phyloP scores from a whole-genome alignment of 2,888 invertebrate species.

The Andrena minutula region DNA sequence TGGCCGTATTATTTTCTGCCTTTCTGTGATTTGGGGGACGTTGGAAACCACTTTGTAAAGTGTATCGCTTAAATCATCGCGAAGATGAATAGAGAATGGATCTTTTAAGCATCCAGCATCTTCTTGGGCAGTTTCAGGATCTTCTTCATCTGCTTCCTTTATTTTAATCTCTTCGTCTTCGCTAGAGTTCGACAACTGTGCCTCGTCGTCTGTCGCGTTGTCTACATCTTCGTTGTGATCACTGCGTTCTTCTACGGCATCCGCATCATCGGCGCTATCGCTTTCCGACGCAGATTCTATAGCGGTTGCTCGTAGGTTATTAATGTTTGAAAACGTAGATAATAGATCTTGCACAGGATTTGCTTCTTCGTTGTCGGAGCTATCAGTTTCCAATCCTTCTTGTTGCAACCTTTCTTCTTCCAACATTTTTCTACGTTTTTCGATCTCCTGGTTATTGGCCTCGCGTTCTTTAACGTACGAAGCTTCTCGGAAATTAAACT shows the following conservation, averaged over 20 bases:
- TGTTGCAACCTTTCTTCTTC: constrained; percentile 86
- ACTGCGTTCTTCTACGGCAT: constrained; percentile 55
- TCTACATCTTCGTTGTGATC: constrained; percentile 64
- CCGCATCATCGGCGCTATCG: constrained; percentile 60
- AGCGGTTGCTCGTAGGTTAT: constrained; percentile 73
- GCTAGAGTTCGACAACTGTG: constrained; percentile 3
- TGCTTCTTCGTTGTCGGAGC: constrained; percentile 86
- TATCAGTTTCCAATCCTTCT: constrained; percentile 83
- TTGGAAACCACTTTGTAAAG: constrained; percentile 88
- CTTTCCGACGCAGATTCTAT: constrained; percentile 83
- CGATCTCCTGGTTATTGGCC: constrained; percentile 79
- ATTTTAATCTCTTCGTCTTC: constrained; percentile 63
- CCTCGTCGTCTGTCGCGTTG: constrained; percentile 38
- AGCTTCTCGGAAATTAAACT: constrained; percentile 79
- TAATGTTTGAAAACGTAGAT: constrained; percentile 83
- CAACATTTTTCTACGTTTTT: constrained; percentile 77
- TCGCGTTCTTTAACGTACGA: constrained; percentile 81
- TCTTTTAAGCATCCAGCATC: constrained; percentile 85
- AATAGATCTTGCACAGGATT: constrained; percentile 86
- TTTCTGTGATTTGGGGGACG: constrained; percentile 84
- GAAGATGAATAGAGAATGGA: constrained; percentile 90
- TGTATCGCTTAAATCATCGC: constrained; percentile 88
- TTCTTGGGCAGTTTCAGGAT: constrained; percentile 82
- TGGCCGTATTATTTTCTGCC: constrained; percentile 87
- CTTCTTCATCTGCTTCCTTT: constrained; percentile 77